Base-by-base conservation (phyloP, 2,797 vertebrate species). In the Pachyuromys duprasi region DNA sequence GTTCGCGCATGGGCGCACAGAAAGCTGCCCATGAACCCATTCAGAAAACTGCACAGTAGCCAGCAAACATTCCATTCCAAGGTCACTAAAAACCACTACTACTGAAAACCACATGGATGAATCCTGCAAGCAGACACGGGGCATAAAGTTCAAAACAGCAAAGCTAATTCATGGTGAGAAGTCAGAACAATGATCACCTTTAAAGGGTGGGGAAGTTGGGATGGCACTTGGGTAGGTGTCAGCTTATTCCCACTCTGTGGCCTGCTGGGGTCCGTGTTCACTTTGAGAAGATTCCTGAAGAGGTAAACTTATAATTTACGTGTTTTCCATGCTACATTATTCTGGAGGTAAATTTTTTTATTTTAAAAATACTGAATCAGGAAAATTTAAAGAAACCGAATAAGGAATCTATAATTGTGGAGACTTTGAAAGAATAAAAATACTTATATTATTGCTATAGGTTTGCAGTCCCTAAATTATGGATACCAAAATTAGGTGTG, bases 351-450 rank as follows among this genome's bases (percentile, higher is more conserved):
- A 92, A 92, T 65, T 0, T 76, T 76, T 72, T 67, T 89, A 63
- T 62, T 83, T 95, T 65, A 62, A 89, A 94, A 93, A 86, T 84
- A 79, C 4, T 62, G 53, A 87, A 79, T 92, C 39, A 81, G 49
- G 88, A 88, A 70, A 86, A 92, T 53, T 74, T 95, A 83, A 93
- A 79, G 75, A 36, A 31, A 69, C 78, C 81, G 53, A 81, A 33
- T 83, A 62, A 7, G 49, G 49, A 2, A 42, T 13, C 79, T 69
- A 75, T 39, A 15, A 91, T 28, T 60, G n/a, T 89, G 55, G 26
- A 36, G 72, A 26, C 90, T 93, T 82, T 89, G 76, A 94, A 96
- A 91, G 74, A 82, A 62, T 67, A 36, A 86, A 65, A 72, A n/a
- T 60, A 26, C 15, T 82, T 4, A 83, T 74, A 60, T 74, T 67